Evolutionary conservation across 2,113 vertebrate genomes (phyloP).

Genomic region (Grantiella picta): DNA sequence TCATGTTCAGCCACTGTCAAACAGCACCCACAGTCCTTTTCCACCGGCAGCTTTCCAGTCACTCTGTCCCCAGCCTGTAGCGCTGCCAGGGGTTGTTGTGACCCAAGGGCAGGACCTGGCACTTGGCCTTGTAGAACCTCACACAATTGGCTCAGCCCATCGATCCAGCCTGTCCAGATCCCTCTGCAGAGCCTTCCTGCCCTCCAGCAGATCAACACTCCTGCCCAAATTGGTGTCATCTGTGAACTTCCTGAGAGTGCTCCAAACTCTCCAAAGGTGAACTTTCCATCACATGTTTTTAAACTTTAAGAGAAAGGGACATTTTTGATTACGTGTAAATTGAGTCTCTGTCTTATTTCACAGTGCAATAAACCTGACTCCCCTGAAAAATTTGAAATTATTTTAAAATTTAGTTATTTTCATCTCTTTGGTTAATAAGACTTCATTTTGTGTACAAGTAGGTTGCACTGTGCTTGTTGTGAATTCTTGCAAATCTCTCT

Average conservation of each 20-base stretch:
- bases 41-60: background rate
- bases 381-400: background rate
- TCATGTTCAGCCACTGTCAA: background rate
- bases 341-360: background rate
- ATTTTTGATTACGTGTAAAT: background rate
- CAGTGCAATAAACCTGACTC: background rate
- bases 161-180: background rate
- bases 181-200: background rate
- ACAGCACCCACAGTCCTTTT: background rate
- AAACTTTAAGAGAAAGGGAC: background rate
- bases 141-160: background rate
- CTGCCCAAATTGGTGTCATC: background rate
- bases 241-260: background rate
- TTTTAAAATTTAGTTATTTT: background rate
- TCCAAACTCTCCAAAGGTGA: background rate
- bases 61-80: background rate
- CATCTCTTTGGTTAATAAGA: background rate
- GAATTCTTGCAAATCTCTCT: background rate
- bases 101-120: background rate
- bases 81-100: accelerated
- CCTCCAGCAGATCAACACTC: background rate
- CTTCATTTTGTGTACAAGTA: background rate
- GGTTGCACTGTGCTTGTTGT: background rate
- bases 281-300: background rate
- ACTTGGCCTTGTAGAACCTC: accelerated